Percentiles rank a stretch among this genome's conserved stretches.
Conservation (phyloP, 2,888 invertebrate species). For the Cryptocheilus praepositus region DNA sequence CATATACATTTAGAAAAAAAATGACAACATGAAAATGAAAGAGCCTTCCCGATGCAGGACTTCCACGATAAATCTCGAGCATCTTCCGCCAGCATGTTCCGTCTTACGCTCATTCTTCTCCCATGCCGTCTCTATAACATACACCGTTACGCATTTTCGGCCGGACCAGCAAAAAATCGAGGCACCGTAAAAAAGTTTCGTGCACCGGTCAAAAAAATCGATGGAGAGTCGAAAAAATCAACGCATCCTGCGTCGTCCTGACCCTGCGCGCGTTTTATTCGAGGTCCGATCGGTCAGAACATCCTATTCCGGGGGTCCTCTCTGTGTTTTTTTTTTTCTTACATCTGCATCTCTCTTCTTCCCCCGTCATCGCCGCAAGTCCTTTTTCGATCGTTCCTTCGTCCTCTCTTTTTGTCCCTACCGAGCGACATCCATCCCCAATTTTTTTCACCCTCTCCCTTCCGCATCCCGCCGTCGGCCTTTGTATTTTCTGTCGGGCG, state of each 20-base stretch:
- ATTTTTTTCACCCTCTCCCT: slow-evolving; percentile 40
- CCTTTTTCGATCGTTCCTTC: slow-evolving; percentile 13
- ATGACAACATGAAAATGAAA: too few species aligned
- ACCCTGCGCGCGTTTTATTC: slow-evolving; percentile 37
- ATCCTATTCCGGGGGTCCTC: too few species aligned
- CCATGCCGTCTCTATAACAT: slow-evolving; percentile 5
- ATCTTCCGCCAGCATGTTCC: neutral
- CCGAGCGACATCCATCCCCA: too few species aligned
- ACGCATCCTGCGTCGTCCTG: slow-evolving; percentile 57
- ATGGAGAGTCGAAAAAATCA: slow-evolving; percentile 53
- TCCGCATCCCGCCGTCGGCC: slow-evolving; percentile 44
- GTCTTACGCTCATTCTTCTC: neutral
- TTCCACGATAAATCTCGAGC: too few species aligned
- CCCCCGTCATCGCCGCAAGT: neutral
- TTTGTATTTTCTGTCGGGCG: slow-evolving; percentile 47
- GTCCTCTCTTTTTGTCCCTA: slow-evolving; percentile 5
- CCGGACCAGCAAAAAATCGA: slow-evolving; percentile 17
- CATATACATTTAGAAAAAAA: too few species aligned
- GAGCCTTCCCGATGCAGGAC: too few species aligned
- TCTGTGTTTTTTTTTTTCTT: slow-evolving; percentile 13
- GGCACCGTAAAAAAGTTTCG: slow-evolving; percentile 13
- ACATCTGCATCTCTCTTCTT: slow-evolving; percentile 1
- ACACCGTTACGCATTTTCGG: slow-evolving; percentile 60
- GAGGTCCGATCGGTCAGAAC: slow-evolving; percentile 12
- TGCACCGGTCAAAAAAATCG: slow-evolving; percentile 26